Base-by-base conservation (phyloP, 64 coral and sea anemone species). In the Montipora foliosa region DNA sequence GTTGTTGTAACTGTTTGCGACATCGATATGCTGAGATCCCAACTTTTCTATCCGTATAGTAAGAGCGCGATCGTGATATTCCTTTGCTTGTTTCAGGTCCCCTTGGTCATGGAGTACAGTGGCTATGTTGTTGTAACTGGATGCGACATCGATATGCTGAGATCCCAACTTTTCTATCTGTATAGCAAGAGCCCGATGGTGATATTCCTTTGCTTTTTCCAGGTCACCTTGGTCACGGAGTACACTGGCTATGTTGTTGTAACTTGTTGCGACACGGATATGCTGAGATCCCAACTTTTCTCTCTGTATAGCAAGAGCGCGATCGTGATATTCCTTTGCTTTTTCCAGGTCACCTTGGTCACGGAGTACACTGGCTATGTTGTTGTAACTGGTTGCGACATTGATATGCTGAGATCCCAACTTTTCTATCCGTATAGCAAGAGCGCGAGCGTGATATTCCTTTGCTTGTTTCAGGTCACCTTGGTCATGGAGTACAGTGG, bases 351-450 rank as follows among this genome's bases (percentile, higher is more conserved):
- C 61, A 85, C 61, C 61, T 19, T 66, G 61, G 61, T 19, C 61
- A 66, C 61, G 4, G 61, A 66, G 61, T 66, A 66, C 19, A n/a
- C 1, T 29, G 20, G 20, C 58, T 24, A 85, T 6, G 46, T 85
- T 47, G 11, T 85, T 85, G 45, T 85, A 85, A 53, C 5, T 8
- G 59, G 2, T 15, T 64, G 82, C 82, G 14, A 85, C 82, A 61
- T 66, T 2, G 3, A 66, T 17, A 66, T 66, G 61, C 11, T 66
- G 11, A 8, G 61, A 15, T 13, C 61, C 82, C 53, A 67, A 21
- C 19, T 85, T 10, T 66, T 22, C 4, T 9, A 64, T 22, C 9
- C 6, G 82, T 67, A 85, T 67, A 19, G 47, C 82, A 4, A 85
- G 58, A 64, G 82, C 82, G 6, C 14, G 15, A 13, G 0, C 10